A percentile compares a stretch with the other conserved stretches of the same genome.
Evolutionary conservation across 2,113 vertebrate species (phyloP).

Genomic region (Recurvirostra avosetta): DNA sequence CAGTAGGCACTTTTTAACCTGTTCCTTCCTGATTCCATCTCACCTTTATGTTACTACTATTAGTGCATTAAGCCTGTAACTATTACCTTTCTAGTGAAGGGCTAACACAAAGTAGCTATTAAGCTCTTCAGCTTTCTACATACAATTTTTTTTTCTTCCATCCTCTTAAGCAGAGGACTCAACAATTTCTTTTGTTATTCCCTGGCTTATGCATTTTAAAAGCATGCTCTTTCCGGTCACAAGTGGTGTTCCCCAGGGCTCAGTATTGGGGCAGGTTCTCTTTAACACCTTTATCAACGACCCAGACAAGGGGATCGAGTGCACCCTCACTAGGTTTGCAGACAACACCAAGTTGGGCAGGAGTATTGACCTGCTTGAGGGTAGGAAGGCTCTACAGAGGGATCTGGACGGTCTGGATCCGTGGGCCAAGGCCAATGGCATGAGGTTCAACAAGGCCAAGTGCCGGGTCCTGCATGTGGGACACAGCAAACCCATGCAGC

Average conservation of each 20-base stretch:
- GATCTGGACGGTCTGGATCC: too few species aligned
- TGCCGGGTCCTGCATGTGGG: too few species aligned
- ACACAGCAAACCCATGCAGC: too few species aligned
- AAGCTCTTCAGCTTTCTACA: conserved; percentile 33
- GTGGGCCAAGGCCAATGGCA: too few species aligned
- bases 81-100: conserved; percentile 26
- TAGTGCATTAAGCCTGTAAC: conserved; percentile 35
- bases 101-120: conserved; percentile 35
- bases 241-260: not conserved
- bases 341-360: too few species aligned
- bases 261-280: not conserved
- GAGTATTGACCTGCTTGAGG: too few species aligned
- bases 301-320: too few species aligned
- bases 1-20: conserved; percentile 49
- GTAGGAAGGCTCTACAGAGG: too few species aligned
- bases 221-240: not conserved
- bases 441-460: too few species aligned
- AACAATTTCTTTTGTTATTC: conserved; percentile 28
- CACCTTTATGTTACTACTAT: conserved; percentile 1
- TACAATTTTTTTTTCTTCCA: not conserved
- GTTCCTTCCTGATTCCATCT: conserved; percentile 54
- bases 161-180: not conserved
- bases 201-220: conserved; percentile 16
- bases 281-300: too few species aligned
- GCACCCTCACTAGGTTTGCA: too few species aligned